These are phyloP conservation scores for Nannoperca australis DNA, from an alignment of 2,797 vertebrate genomes.

Conservation along the genomic window DNA sequence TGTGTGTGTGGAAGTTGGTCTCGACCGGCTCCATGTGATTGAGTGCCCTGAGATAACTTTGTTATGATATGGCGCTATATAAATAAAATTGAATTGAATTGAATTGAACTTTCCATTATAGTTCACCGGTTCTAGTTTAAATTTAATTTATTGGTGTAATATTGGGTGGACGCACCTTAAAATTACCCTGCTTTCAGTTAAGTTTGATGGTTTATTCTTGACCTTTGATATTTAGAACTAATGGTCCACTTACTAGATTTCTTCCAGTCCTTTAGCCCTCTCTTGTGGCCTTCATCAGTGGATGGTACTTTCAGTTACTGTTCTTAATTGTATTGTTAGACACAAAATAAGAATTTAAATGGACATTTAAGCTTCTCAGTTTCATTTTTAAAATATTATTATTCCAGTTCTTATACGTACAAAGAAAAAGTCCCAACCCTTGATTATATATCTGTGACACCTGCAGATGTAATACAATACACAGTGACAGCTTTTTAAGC, in stretches of 20 bases:
- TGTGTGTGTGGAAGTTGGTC: too few relatives aligned
- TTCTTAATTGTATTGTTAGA: not conserved
- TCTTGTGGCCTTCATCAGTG: not conserved
- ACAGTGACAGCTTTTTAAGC: not conserved
- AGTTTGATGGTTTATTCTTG: not conserved
- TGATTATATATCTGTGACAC: not conserved
- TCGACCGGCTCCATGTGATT: too few relatives aligned
- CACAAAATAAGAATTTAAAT: not conserved
- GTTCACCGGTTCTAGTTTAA: not conserved
- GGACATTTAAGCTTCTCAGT: not conserved
- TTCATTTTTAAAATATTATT: not conserved
- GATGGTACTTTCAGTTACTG: not conserved
- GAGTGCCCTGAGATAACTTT: too few relatives aligned
- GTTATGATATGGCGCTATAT: too few relatives aligned
- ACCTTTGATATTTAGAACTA: not conserved
- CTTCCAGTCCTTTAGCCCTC: not conserved
- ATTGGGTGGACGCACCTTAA: not conserved
- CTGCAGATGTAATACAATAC: not conserved
- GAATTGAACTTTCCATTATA: too few relatives aligned
- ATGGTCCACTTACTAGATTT: not conserved
- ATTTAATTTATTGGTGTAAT: not conserved
- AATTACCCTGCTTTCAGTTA: not conserved
- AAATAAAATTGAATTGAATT: too few relatives aligned
- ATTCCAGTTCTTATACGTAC: not conserved
- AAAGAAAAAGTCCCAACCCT: not conserved